These are phyloP conservation scores for Styela plicata DNA, from an alignment of 23 tunicate genomes.

Conservation along the genomic window DNA sequence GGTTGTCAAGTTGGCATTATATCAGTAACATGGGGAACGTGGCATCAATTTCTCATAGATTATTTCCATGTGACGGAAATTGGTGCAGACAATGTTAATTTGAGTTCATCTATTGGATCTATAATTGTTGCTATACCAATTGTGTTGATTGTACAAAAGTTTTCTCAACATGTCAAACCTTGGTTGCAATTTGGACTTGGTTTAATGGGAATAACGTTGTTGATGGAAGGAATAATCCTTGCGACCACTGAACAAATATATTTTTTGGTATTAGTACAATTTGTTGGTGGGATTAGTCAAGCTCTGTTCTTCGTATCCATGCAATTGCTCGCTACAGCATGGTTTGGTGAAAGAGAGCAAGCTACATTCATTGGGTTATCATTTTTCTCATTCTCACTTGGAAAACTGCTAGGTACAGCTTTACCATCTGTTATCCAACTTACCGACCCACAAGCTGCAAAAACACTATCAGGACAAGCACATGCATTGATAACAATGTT, in stretches of 20 bases:
- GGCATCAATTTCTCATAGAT: background rate
- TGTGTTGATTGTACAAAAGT: background rate
- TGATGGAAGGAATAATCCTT: background rate
- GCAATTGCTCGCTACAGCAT: background rate
- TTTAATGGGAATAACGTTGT: background rate
- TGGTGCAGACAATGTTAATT: background rate
- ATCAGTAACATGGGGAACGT: background rate
- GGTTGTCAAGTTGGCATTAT: background rate
- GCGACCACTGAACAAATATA: background rate
- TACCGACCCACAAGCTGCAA: background rate
- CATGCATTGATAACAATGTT: background rate
- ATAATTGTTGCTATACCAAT: background rate
- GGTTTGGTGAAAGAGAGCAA: constrained; percentile 20
- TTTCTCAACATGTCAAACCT: background rate
- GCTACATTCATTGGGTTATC: background rate
- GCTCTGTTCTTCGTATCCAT: background rate
- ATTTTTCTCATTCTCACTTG: background rate
- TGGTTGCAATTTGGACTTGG: background rate
- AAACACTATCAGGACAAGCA: too few relatives aligned
- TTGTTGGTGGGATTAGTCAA: background rate
- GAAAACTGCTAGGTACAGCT: background rate
- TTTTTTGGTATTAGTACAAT: background rate
- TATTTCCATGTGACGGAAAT: background rate
- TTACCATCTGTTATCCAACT: background rate
- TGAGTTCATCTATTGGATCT: background rate